These are phyloP conservation scores for Pentamera pediparva DNA, from an alignment of 53 echinoderm and acorn worm species.

Conservation along the genomic window DNA sequence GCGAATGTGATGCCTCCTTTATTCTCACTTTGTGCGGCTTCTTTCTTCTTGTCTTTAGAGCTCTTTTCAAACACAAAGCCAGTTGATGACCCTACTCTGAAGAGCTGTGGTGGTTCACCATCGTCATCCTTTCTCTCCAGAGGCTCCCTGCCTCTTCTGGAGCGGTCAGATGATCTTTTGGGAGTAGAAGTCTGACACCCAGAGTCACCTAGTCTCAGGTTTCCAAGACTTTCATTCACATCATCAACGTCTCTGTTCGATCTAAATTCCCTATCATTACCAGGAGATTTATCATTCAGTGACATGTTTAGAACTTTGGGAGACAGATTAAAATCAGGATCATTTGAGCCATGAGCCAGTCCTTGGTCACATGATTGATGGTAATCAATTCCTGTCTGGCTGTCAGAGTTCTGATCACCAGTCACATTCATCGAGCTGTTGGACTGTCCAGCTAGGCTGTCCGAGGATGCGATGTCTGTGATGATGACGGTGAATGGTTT, in stretches of 20 bases:
- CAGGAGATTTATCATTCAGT: neutral
- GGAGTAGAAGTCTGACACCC: slow-evolving; percentile 26
- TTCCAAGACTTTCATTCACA: slow-evolving; percentile 4
- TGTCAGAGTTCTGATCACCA: neutral
- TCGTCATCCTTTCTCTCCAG: neutral
- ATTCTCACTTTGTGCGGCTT: slow-evolving; percentile 4
- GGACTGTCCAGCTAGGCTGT: neutral
- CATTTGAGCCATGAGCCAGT: too few relatives aligned
- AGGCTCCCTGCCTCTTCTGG: neutral
- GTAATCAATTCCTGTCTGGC: too few relatives aligned
- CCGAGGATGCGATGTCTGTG: slow-evolving; percentile 1
- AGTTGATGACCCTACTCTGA: slow-evolving; percentile 37
- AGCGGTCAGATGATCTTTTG: neutral
- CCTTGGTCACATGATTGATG: too few relatives aligned
- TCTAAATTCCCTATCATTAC: neutral
- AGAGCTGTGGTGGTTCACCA: slow-evolving; percentile 25
- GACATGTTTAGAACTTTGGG: neutral
- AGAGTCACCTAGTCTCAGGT: neutral
- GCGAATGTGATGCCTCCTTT: slow-evolving; percentile 56
- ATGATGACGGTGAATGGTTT: slow-evolving; percentile 43
- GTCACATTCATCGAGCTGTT: neutral
- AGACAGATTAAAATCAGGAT: too few relatives aligned
- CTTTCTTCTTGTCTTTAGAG: neutral
- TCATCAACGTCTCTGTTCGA: neutral
- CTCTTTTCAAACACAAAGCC: slow-evolving; percentile 7